Base-by-base conservation (phyloP, 2,888 invertebrate species). In the Meganola albula region DNA sequence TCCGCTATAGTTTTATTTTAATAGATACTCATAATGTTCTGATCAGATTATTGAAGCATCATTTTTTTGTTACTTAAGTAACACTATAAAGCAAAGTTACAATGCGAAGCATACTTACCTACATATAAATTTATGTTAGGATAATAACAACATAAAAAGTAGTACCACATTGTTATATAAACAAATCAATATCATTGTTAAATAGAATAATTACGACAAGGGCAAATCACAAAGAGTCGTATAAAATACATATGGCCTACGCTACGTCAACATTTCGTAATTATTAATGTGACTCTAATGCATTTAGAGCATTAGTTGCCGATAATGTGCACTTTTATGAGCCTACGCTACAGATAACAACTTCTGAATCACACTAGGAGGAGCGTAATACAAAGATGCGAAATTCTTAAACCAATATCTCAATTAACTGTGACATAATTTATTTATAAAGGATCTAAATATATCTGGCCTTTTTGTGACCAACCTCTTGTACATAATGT, bases 261-360 rank as follows among this genome's bases (percentile, higher is more conserved):
- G 37, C 34, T 43, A 40, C 56, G 57, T 55, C 48, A 37, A 57
- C 58, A 59, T 82, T 78, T 71, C 73, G 74, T 71, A 82, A 82
- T 57, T 48, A 62, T 63, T 68, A 75, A 77, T 76, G 76, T 65
- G 74, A 64, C 73, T 64, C 72, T 82, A 82, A 83, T 82, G 80
- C 72, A 67, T 55, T 58, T 56, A 48, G 56, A 53, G 66, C 80
- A 83, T 84, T 83, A 83, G 71, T 57, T 56, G 62, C 54, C 64
- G 63, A 65, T 79, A 74, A 82, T 74, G 71, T 66, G 58, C 63
- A 63, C 64, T 82, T 80, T 80, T 77, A 80, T 64, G 73, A 70
- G 59, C 57, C 58, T 53, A 59, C 63, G 61, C 53, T 49, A 57
- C 40, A 66, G 74, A 78, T 77, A 75, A 65, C 59, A 56, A 48